phyloP scores from a whole-genome alignment of 2,113 vertebrate genomes.

The Corynorhinus townsendii region DNA sequence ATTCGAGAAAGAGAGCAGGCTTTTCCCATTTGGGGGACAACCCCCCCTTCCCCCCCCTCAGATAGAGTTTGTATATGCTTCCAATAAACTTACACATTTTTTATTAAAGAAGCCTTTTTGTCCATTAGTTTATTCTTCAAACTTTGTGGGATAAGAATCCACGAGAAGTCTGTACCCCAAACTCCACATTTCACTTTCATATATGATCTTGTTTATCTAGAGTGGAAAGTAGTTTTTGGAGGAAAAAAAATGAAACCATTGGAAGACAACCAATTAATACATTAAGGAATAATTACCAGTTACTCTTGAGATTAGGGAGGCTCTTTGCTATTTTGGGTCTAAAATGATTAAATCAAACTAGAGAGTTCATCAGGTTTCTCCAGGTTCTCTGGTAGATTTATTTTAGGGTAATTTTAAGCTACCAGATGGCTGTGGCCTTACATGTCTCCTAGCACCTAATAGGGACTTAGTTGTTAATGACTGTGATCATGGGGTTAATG shows the following conservation, averaged over 20 bases:
- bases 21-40: too few relatives aligned
- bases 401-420: background rate
- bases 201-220: background rate
- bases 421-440: background rate
- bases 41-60: accelerated
- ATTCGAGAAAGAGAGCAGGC: too few relatives aligned
- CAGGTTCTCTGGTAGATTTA: background rate
- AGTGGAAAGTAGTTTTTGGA: background rate
- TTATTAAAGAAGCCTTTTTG: too few relatives aligned
- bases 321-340: background rate
- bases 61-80: too few relatives aligned
- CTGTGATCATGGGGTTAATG: background rate
- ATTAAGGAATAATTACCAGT: background rate
- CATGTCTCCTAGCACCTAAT: background rate
- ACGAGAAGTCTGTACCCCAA: too few relatives aligned
- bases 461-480: background rate
- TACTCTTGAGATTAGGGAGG: background rate
- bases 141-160: too few relatives aligned
- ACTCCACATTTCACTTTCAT: too few relatives aligned
- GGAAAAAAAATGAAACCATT: background rate
- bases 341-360: background rate
- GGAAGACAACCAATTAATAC: background rate
- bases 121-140: too few relatives aligned
- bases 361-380: background rate
- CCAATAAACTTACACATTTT: too few relatives aligned